These are phyloP conservation scores for Steatocranus sp. DNA, from an alignment of 2,797 vertebrate species.

Conservation along the genomic window DNA sequence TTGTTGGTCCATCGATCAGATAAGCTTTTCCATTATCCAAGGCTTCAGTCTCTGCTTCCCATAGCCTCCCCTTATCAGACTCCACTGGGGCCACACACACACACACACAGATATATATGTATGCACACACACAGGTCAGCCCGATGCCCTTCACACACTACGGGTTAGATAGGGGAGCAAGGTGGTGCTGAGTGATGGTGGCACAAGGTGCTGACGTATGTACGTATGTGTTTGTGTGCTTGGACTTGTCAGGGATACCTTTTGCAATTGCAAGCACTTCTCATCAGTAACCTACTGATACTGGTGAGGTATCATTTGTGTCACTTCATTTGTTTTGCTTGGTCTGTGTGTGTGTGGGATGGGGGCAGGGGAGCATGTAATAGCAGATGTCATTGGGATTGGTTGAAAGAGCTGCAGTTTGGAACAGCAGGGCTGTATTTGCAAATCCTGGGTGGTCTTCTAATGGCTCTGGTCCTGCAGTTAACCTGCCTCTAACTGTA, in stretches of 20 bases:
- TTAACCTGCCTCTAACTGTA: constrained; percentile 79
- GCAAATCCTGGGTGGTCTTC: constrained; percentile 76
- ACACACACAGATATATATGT: not conserved
- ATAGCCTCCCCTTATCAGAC: constrained; percentile 74
- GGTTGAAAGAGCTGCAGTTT: constrained; percentile 65
- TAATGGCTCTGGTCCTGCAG: constrained; percentile 75
- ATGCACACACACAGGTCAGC: constrained; percentile 65
- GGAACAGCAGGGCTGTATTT: constrained; percentile 70
- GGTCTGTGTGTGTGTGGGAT: constrained; percentile 33
- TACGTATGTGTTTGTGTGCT: constrained; percentile 57
- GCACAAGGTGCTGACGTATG: constrained; percentile 71
- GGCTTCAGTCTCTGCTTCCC: constrained; percentile 76
- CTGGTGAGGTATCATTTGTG: constrained; percentile 69
- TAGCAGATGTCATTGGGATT: constrained; percentile 70
- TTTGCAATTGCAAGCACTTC: constrained; percentile 73
- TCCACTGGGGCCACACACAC: constrained; percentile 65
- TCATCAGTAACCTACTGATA: constrained; percentile 63
- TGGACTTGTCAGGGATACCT: constrained; percentile 60
- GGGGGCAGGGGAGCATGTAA: constrained; percentile 64
- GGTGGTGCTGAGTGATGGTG: constrained; percentile 73
- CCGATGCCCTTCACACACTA: constrained; percentile 75
- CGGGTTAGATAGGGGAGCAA: constrained; percentile 64
- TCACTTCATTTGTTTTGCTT: constrained; percentile 71
- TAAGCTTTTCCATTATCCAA: constrained; percentile 80
- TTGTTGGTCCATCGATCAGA: constrained; percentile 78